These are phyloP conservation scores for Acrocephalus arundinaceus DNA, from an alignment of 2,113 vertebrate genomes.

Conservation along the genomic window DNA sequence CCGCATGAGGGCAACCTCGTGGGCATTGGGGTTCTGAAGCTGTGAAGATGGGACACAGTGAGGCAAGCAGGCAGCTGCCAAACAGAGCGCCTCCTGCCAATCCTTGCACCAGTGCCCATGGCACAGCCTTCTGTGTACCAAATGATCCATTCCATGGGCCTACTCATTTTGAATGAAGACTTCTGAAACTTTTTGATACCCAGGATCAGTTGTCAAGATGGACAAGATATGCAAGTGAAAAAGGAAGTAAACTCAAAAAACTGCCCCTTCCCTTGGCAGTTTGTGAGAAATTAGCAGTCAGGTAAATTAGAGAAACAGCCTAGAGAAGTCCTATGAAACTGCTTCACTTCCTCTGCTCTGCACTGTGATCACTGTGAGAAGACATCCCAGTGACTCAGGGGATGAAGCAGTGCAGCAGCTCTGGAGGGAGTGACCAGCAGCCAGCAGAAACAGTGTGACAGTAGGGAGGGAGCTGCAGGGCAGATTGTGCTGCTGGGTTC, in stretches of 20 bases:
- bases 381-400: neutral
- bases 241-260: neutral
- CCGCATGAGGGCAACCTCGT: neutral
- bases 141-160: neutral
- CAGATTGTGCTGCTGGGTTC: neutral
- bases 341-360: neutral
- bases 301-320: neutral
- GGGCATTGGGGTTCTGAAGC: neutral
- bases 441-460: neutral
- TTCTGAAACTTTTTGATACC: neutral
- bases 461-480: neutral
- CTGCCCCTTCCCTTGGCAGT: neutral
- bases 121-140: accelerated
- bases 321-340: neutral
- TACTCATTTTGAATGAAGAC: neutral
- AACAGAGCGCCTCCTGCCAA: neutral
- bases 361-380: accelerated
- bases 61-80: neutral
- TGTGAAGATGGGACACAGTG: neutral
- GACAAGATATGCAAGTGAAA: neutral
- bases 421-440: neutral
- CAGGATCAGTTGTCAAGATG: neutral
- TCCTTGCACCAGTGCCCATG: neutral
- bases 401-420: neutral
- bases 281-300: neutral